These are phyloP conservation scores for Drosophila melanica DNA, from an alignment of 1,140 invertebrate genomes.

Conservation along the genomic window DNA sequence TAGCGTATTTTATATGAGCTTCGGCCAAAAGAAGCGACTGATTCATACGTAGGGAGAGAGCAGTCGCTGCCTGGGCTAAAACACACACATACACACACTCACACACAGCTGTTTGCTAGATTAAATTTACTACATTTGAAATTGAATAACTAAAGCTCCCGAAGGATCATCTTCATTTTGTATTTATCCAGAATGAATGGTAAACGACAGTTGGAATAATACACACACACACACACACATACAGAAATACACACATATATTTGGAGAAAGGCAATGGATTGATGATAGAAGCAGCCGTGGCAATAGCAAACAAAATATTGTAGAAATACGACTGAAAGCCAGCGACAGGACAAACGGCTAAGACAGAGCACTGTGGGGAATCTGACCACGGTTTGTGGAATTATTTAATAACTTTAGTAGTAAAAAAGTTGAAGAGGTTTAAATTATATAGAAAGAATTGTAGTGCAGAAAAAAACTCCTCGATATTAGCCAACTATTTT, in stretches of 20 bases:
- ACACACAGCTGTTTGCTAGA: conserved; percentile 65
- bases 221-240: conserved; percentile 37
- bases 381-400: too few species aligned
- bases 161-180: conserved; percentile 81
- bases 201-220: conserved; percentile 76
- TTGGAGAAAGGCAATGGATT: conserved; percentile 42
- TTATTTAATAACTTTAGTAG: too few species aligned
- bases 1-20: conserved; percentile 55
- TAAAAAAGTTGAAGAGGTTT: too few species aligned
- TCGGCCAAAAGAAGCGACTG: conserved; percentile 6
- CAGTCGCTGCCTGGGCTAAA: conserved; percentile 17
- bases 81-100: conserved; percentile 20
- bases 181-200: conserved; percentile 82
- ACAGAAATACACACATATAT: conserved; percentile 2
- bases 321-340: conserved; percentile 63
- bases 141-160: conserved; percentile 82
- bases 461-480: too few species aligned
- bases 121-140: conserved; percentile 82
- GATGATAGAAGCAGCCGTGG: conserved; percentile 55
- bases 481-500: too few species aligned
- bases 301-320: conserved; percentile 74
- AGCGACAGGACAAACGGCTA: conserved; percentile 29
- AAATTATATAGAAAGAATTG: too few species aligned
- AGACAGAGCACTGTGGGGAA: conserved; percentile 13
- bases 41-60: conserved; percentile 5